Percentiles rank a stretch among this genome's conserved stretches.
phyloP scores from a whole-genome alignment of 2,797 vertebrate genomes.

The Corythornis leucogaster region DNA sequence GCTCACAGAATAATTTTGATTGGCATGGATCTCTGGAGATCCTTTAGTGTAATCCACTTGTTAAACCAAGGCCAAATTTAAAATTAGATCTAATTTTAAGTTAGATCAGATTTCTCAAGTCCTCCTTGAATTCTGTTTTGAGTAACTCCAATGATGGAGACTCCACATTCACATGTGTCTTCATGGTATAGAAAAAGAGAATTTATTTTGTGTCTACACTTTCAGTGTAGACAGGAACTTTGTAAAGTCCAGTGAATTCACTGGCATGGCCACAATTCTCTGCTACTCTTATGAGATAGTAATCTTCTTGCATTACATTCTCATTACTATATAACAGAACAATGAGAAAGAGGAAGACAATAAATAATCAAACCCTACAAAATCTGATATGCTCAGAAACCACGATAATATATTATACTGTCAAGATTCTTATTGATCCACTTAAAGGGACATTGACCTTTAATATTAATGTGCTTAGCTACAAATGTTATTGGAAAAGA shows the following conservation, averaged over 20 bases:
- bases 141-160: fast-evolving
- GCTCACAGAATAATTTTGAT: not conserved
- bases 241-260: not conserved
- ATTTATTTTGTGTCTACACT: not conserved
- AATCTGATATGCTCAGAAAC: not conserved
- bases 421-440: slow-evolving; percentile 35
- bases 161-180: not conserved
- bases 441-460: slow-evolving; percentile 50
- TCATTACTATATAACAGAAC: not conserved
- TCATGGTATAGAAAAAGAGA: not conserved
- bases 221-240: not conserved
- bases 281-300: not conserved
- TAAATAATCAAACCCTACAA: not conserved
- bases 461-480: slow-evolving; percentile 41
- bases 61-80: not conserved
- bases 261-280: not conserved
- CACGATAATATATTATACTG: not conserved
- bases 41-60: not conserved
- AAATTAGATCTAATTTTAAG: not conserved
- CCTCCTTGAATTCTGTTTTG: not conserved
- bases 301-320: not conserved
- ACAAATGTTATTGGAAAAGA: slow-evolving; percentile 44
- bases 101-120: not conserved
- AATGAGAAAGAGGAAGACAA: not conserved
- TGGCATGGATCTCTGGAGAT: not conserved